phyloP scores from a whole-genome alignment of 2,797 vertebrate species.

The Phataginus tricuspis region DNA sequence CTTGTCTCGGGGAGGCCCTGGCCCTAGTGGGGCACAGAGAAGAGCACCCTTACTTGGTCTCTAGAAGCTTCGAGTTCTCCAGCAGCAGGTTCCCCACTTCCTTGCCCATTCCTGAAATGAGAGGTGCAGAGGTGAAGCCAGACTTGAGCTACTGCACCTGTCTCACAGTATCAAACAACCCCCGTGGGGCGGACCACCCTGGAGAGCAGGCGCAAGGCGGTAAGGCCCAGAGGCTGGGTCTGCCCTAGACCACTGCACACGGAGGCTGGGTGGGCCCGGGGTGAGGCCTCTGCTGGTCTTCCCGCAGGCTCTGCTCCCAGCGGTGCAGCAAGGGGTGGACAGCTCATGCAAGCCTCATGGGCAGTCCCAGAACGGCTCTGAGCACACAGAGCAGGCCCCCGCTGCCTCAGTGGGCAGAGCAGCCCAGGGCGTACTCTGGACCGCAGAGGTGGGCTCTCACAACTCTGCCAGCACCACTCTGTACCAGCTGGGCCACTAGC shows the following conservation, averaged over 20 bases:
- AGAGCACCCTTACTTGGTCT: slow-evolving; percentile 95
- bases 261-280: background rate
- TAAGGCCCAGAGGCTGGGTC: background rate
- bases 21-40: background rate
- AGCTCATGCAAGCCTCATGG: background rate
- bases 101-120: slow-evolving; percentile 97
- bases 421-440: background rate
- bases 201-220: background rate
- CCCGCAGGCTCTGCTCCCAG: too few species aligned
- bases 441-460: background rate
- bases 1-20: background rate
- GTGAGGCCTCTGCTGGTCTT: background rate
- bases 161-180: background rate
- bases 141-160: background rate
- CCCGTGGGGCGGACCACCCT: accelerated
- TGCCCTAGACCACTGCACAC: background rate
- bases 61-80: slow-evolving; percentile 98
- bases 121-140: slow-evolving; percentile 33
- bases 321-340: background rate
- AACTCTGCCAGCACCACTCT: background rate
- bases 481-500: too few species aligned
- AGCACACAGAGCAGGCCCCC: background rate
- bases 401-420: accelerated
- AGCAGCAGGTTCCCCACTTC: slow-evolving; percentile 98
- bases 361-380: background rate